phyloP scores from a whole-genome alignment of 2,888 invertebrate genomes.

The Euzetes globulus region DNA sequence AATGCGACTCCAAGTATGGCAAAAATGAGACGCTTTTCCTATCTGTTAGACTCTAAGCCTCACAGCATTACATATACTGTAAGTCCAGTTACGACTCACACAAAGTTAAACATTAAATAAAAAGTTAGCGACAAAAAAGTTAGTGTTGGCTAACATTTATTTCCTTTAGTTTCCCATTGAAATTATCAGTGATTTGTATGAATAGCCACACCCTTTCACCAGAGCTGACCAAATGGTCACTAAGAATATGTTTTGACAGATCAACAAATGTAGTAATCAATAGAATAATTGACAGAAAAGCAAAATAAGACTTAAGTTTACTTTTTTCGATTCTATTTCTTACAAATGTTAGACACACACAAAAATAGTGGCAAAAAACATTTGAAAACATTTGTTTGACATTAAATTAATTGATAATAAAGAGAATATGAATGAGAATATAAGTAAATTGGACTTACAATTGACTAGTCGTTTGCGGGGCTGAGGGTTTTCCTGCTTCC shows the following conservation, averaged over 20 bases:
- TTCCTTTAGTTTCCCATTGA: not conserved
- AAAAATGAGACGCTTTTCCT: slow-evolving; percentile 21
- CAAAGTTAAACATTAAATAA: not conserved
- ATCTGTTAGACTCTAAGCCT: not conserved
- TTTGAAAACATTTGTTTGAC: not conserved
- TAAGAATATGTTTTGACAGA: not conserved
- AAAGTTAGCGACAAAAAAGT: not conserved
- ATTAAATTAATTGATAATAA: not conserved
- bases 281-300: too few relatives aligned
- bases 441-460: slow-evolving; percentile 44
- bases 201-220: slow-evolving; percentile 2
- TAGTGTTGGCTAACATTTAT: not conserved
- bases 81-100: slow-evolving; percentile 14
- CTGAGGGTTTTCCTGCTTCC: slow-evolving; percentile 50
- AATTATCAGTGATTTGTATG: not conserved
- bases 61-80: not conserved
- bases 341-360: not conserved
- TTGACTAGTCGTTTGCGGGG: slow-evolving; percentile 48
- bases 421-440: not conserved
- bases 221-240: not conserved
- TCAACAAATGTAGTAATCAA: not conserved
- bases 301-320: not conserved
- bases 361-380: not conserved
- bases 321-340: not conserved
- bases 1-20: slow-evolving; percentile 27